Evolutionary conservation across 2,113 vertebrate species (phyloP).

Genomic region (Turnix velox): DNA sequence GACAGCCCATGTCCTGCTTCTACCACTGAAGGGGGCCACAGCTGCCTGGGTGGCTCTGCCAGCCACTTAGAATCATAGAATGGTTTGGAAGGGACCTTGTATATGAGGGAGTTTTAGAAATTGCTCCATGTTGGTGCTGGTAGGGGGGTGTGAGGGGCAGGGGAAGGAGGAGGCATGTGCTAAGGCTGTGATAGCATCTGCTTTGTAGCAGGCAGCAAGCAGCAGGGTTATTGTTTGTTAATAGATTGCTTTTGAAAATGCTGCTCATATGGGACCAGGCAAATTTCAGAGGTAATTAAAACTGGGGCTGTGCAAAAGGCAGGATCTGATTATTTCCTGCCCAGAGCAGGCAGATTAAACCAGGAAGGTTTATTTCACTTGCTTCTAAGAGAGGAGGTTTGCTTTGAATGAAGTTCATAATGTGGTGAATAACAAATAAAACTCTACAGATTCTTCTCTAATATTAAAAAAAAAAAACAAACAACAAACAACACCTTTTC

Average conservation of each 20-base stretch:
- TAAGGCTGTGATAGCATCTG: background rate
- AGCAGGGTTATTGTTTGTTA: slow-evolving; percentile 60
- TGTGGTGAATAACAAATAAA: background rate
- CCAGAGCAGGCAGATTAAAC: slow-evolving; percentile 45
- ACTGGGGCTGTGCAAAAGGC: slow-evolving; percentile 62
- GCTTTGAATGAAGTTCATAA: slow-evolving; percentile 17
- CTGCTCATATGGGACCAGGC: slow-evolving; percentile 55
- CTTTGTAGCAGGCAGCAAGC: background rate
- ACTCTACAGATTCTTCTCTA: background rate
- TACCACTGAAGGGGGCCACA: fast-evolving
- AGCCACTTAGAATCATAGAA: too few relatives aligned
- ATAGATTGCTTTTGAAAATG: slow-evolving; percentile 65
- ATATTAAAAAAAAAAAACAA: background rate
- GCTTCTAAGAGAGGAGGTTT: background rate
- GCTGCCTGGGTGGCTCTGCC: background rate
- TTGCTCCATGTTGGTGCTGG: background rate
- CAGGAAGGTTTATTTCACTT: slow-evolving; percentile 45
- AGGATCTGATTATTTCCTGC: slow-evolving; percentile 64
- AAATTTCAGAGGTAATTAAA: slow-evolving; percentile 70
- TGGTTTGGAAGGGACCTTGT: too few relatives aligned
- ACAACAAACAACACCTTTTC: background rate
- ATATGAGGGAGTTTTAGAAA: too few relatives aligned
- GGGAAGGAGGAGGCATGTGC: background rate
- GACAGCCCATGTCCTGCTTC: fast-evolving
- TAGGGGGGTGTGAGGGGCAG: background rate